These are phyloP conservation scores for Panzeria rudis DNA, from an alignment of 2,888 invertebrate genomes.

Conservation along the genomic window DNA sequence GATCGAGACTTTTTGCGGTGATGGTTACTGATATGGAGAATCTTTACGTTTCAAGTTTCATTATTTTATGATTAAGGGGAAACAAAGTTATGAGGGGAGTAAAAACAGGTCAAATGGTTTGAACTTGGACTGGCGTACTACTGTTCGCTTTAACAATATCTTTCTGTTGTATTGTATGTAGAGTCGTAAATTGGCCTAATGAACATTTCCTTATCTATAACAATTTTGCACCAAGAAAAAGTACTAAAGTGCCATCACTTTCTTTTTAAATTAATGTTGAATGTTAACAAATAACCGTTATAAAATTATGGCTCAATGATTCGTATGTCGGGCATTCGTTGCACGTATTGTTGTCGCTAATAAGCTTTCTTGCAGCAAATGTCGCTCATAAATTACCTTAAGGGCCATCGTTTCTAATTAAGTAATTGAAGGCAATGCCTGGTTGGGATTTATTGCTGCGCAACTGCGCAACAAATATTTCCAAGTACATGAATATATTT, in stretches of 20 bases:
- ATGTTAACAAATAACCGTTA: conserved; percentile 66
- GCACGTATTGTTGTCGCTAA: conserved; percentile 75
- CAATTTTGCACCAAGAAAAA: neutral
- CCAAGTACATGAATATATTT: conserved; percentile 28
- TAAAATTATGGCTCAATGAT: conserved; percentile 69
- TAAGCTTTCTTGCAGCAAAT: conserved; percentile 75
- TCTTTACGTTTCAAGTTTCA: no score
- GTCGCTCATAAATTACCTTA: conserved; percentile 77
- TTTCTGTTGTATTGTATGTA: no score
- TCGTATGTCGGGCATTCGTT: conserved; percentile 71
- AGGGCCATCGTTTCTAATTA: conserved; percentile 81
- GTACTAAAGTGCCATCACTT: neutral
- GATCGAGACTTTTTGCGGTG: no score
- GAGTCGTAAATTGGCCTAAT: neutral
- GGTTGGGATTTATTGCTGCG: conserved; percentile 77
- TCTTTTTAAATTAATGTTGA: conserved; percentile 24
- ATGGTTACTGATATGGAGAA: no score
- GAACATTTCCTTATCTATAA: neutral
- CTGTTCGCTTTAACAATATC: no score
- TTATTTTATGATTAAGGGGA: no score
- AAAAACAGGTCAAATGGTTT: no score
- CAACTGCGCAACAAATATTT: conserved; percentile 67
- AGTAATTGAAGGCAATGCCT: conserved; percentile 80
- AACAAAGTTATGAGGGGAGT: no score
- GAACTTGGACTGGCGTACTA: no score